Base-by-base conservation (phyloP, 2,797 vertebrate genomes). In the Poecilia gillii region DNA sequence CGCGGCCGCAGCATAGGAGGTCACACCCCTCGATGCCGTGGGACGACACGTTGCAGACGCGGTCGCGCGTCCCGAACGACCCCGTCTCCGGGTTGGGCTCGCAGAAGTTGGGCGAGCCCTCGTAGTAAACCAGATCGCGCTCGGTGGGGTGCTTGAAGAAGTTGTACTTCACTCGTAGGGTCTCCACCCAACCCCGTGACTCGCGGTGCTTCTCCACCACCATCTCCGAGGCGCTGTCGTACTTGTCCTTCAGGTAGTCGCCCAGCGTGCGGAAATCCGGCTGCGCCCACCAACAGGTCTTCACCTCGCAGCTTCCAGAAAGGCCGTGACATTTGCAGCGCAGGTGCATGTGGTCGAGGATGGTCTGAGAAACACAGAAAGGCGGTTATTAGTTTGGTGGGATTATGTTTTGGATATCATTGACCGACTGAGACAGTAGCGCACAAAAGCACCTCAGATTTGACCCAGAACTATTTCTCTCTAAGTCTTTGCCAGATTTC, bases 201-300 rank as follows among this genome's bases (percentile, higher is more conserved):
- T 99, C 98, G 0, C 97, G 95, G 90, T 99, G 98, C 93, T 98
- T 99, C 88, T 99, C 98, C 88, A 99, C 98, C 91, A 98, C 97
- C 98, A 99, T 99, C 96, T 99, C 98, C 0, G 98, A 99, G 75
- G 98, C 98, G 7, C 98, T 99, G 96, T 99, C 98, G 0, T 99
- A 99, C 88, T 99, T 99, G 89, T 99, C 98, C 93, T 99, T 99
- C 92, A 99, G 96, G 94, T 97, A 97, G 93, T 99, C 97, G 0
- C 98, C 98, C 6, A 99, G 97, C 59, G 96, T 96, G 1, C 98
- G 97, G 94, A 99, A 99, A 86, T 99, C 97, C 0, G 98, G 98
- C 95, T 99, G 98, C 0, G 98, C 97, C 97, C 98, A 99, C 98
- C 98, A 99, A 88, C 98, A 99, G 0, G 98, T 99, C 96, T 99